Evolutionary conservation across 2,888 invertebrate species (phyloP).

Genomic region (Cerceris ruficornis): DNA sequence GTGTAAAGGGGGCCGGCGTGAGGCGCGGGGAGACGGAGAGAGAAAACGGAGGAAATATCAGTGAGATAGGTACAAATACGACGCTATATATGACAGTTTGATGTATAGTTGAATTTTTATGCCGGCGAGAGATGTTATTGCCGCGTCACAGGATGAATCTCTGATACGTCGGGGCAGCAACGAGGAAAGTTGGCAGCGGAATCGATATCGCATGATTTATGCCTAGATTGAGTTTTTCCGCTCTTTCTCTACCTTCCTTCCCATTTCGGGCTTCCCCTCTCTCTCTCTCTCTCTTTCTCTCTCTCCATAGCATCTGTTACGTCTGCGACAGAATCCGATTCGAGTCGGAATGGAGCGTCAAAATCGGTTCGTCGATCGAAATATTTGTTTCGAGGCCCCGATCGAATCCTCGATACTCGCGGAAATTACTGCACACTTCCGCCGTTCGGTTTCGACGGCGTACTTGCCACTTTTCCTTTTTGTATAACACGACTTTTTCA

Average conservation of each 20-base stretch:
- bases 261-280: neutral
- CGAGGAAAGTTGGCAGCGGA: constrained; percentile 68
- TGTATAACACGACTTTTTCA: too few relatives aligned
- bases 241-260: constrained; percentile 38
- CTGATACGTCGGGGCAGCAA: constrained; percentile 66
- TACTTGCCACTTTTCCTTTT: neutral
- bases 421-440: neutral
- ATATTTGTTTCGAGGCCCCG: neutral
- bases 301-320: neutral
- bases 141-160: constrained; percentile 76
- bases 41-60: constrained; percentile 69
- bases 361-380: neutral
- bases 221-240: constrained; percentile 70
- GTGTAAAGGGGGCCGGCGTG: constrained; percentile 16
- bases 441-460: neutral
- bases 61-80: constrained; percentile 74
- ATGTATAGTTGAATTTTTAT: constrained; percentile 77
- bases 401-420: neutral
- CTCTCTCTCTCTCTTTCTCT: neutral
- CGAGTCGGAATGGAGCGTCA: too few relatives aligned
- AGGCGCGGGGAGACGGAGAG: neutral
- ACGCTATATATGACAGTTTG: constrained; percentile 75
- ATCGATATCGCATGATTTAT: constrained; percentile 69
- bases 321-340: neutral
- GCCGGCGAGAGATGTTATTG: constrained; percentile 74